phyloP scores from a whole-genome alignment of 2,888 invertebrate species.

The Mechanitis messenoides region DNA sequence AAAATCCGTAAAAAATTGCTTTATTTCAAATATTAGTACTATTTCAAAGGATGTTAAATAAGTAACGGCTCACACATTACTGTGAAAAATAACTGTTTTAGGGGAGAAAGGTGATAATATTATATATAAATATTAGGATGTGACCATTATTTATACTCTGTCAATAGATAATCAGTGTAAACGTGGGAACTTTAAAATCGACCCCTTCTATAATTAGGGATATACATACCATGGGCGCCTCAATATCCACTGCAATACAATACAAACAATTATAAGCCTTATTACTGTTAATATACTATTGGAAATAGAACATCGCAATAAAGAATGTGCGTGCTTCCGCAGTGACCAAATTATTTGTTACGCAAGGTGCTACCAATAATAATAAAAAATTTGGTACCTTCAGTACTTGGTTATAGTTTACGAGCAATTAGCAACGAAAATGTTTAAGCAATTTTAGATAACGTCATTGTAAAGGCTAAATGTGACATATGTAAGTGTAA shows the following conservation, averaged over 20 bases:
- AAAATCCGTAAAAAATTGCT: too few relatives aligned
- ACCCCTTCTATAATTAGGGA: conserved; percentile 36
- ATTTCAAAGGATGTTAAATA: too few relatives aligned
- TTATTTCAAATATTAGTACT: too few relatives aligned
- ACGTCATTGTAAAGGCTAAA: conserved; percentile 10
- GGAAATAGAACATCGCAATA: neutral
- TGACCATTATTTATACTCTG: conserved; percentile 27
- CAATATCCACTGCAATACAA: neutral
- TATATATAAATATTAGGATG: conserved; percentile 29
- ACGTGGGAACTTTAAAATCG: conserved; percentile 53
- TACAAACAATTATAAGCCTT: neutral
- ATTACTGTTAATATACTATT: neutral
- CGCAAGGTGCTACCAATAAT: conserved; percentile 17
- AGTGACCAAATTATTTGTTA: conserved; percentile 12
- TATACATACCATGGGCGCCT: conserved; percentile 9
- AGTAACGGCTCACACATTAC: too few relatives aligned
- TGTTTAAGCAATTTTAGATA: conserved; percentile 20
- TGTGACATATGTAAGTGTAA: conserved; percentile 6
- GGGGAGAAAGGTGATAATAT: conserved; percentile 18
- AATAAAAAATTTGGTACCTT: conserved; percentile 4
- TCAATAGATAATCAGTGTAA: conserved; percentile 32
- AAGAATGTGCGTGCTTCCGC: conserved; percentile 11
- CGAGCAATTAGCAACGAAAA: conserved; percentile 25
- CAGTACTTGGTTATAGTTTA: conserved; percentile 11
- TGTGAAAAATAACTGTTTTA: neutral